A percentile compares a stretch with the other conserved stretches of the same genome.
These are phyloP conservation scores for Heliconius cydno DNA, from an alignment of 2,888 invertebrate genomes.

Conservation along the genomic window DNA sequence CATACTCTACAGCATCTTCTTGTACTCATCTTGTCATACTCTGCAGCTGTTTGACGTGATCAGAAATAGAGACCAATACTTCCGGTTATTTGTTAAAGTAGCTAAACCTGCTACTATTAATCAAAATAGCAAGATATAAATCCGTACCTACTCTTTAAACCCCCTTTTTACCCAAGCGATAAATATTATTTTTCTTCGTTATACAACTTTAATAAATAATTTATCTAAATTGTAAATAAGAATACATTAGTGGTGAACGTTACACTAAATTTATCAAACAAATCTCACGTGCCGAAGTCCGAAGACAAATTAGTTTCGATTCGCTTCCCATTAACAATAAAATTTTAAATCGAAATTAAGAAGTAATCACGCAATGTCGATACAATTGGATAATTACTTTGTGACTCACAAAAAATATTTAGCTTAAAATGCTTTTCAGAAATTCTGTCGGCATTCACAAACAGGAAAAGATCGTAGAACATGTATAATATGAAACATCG, in stretches of 20 bases:
- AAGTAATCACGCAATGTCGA: conserved; percentile 4
- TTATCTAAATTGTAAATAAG: not conserved
- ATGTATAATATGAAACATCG: not conserved
- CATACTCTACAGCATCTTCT: too few species aligned
- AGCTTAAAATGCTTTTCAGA: not conserved
- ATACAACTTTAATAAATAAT: too few species aligned
- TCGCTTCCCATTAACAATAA: conserved; percentile 13
- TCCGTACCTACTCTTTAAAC: not conserved
- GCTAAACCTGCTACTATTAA: too few species aligned
- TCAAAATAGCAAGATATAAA: not conserved
- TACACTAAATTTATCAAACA: not conserved
- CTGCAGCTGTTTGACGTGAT: not conserved
- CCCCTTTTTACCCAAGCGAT: not conserved
- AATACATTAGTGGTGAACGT: not conserved
- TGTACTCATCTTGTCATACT: too few species aligned
- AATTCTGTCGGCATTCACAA: not conserved
- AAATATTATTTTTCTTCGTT: too few species aligned
- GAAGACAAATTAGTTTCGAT: conserved; percentile 11
- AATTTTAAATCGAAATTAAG: conserved; percentile 1
- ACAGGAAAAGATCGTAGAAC: not conserved
- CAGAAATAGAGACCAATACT: not conserved
- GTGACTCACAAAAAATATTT: not conserved
- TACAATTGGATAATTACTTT: conserved; percentile 13
- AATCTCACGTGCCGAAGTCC: conserved; percentile 4
- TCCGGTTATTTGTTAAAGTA: too few species aligned